Evolutionary conservation across 2,888 invertebrate genomes (phyloP), one percentile per base, ranked within the genome.

Genomic region (Erebia epiphron): DNA sequence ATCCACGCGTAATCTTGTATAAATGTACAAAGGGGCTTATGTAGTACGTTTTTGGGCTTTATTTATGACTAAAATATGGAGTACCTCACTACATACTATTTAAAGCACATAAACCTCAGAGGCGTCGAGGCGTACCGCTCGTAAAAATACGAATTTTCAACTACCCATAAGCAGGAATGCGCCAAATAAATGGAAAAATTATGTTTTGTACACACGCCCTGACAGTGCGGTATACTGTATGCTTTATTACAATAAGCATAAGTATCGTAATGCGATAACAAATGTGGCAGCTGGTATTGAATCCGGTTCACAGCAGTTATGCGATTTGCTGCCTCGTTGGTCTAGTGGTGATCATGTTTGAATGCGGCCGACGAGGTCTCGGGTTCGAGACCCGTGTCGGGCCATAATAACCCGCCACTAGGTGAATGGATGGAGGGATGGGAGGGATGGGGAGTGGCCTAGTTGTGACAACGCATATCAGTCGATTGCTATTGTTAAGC

Each of bases 81-180:
- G 52, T 41, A n/a, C 35, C 61, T 18, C 46, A 61, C 46, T 21
- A 67, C 72, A 72, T 72, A 69, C 54, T 68, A 73, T 70, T 72
- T 69, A 65, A 62, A 65, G 64, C 57, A 54, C 64, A 71, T 69
- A 21, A 63, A 72, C 65, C 54, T 70, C 67, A 63, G 61, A 68
- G 67, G 70, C 67, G 70, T 70, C 68, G 69, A 65, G 72, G 54
- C 68, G 68, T 61, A 18, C 61, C 68, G 69, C 50, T 76, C 75
- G 72, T 75, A 75, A 76, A 76, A 75, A 73, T 70, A 66, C 60
- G 71, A 72, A 75, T 67, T 73, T 76, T 75, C 70, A 71, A 76
- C 71, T 72, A 76, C 73, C 69, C 67, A 54, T 69, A 58, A 68
- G 70, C 75, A 76, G 73, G 75, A 74, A 75, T 72, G 72, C 67